Evolutionary conservation across 2,113 vertebrate genomes (phyloP).

Genomic region (Pelusios castaneus): DNA sequence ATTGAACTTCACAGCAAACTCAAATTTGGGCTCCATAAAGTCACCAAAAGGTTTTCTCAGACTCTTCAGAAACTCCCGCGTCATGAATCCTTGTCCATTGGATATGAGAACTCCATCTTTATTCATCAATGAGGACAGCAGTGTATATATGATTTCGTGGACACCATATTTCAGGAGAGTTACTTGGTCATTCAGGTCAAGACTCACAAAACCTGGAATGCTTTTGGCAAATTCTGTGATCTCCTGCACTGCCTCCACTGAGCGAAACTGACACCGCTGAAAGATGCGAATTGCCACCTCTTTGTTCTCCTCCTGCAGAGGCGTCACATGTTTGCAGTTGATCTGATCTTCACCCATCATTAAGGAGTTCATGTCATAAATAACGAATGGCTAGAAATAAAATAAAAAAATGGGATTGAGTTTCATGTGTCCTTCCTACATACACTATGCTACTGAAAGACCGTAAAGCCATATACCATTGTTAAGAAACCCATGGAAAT

Average conservation of each 20-base stretch:
- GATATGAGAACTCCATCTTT: slow-evolving; percentile 97
- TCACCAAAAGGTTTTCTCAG: slow-evolving; percentile 95
- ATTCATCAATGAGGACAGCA: slow-evolving; percentile 97
- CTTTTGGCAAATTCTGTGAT: slow-evolving; percentile 98
- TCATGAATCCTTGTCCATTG: slow-evolving; percentile 98
- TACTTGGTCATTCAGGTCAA: slow-evolving; percentile 98
- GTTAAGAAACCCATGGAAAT: background rate
- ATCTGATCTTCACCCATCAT: slow-evolving; percentile 96
- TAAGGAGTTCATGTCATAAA: slow-evolving; percentile 98
- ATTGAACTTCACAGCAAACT: slow-evolving; percentile 98
- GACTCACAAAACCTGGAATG: slow-evolving; percentile 92
- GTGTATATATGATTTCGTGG: slow-evolving; percentile 95
- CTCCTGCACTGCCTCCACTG: slow-evolving; percentile 94
- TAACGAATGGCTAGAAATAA: slow-evolving; percentile 90
- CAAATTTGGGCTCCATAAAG: slow-evolving; percentile 99
- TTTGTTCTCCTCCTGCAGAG: slow-evolving; percentile 85
- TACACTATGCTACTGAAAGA: background rate
- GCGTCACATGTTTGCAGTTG: slow-evolving; percentile 85
- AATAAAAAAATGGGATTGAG: slow-evolving; percentile 40
- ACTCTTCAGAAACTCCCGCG: slow-evolving; percentile 97
- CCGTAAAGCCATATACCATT: background rate
- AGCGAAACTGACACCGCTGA: slow-evolving; percentile 94
- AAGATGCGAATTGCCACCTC: slow-evolving; percentile 95
- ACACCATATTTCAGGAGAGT: slow-evolving; percentile 97
- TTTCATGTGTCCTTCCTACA: accelerated